Base-by-base conservation (phyloP, 1,140 invertebrate species). In the Branchinecta lindahli region DNA sequence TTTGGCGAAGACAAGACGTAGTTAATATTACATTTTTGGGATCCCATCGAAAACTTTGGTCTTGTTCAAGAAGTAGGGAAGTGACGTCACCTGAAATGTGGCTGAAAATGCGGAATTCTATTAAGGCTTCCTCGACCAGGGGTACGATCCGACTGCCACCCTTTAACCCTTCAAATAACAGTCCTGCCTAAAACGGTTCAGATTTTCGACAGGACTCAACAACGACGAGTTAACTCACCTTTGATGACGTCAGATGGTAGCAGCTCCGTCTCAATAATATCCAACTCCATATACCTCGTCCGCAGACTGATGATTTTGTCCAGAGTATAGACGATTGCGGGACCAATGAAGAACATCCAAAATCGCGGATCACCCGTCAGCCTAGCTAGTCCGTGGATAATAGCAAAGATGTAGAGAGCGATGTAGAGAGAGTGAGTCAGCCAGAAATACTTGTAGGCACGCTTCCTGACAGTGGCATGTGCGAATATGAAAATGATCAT, bases 401-500 rank as follows among this genome's bases (percentile, higher is more conserved):
- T 81, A 73, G 87, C 91, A 8, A 99, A 79, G 0, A 91, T 85
- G 76, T 98, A 99, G 3, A 99, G 81, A 0, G 90, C 77, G 45
- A 96, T 85, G 75, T 98, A 96, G 0, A 98, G 83, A 21, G 91
- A 90, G 78, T 99, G 96, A n/a, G 96, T 92, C 15, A 88, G 85
- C 92, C 96, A 98, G 80, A 99, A 99, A 79, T 92, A 96, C 70
- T 92, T 92, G 79, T 96, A 97, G 0, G 94, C 94, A 75, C 91
- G 89, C 76, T 94, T 91, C 5, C 96, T 83, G 45, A 98, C 92
- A 4, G 86, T 88, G 0, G 95, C 93, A 79, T 97, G 94, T 0
- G 96, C 94, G 78, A 99, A 99, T 0, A 97, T 89, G 77, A 97
- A 98, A 70, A 99, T 97, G 66, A 96, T 90, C 75, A 88, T 90